A percentile compares a stretch with the other conserved stretches of the same genome.
Evolutionary conservation across 2,113 vertebrate species (phyloP).

Genomic region (Nyctereutes procyonoides): DNA sequence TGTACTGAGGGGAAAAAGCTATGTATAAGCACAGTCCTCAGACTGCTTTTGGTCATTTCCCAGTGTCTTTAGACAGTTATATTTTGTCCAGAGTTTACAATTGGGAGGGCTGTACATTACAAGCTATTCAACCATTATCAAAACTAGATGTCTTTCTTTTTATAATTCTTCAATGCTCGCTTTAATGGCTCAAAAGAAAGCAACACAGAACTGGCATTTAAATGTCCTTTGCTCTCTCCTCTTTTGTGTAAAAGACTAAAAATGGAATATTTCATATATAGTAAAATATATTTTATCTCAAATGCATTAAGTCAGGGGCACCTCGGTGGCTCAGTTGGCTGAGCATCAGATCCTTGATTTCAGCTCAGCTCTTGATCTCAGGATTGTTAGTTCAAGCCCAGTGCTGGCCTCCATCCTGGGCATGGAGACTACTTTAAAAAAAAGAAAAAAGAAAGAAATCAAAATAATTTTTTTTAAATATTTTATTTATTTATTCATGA

Average conservation of each 20-base stretch:
- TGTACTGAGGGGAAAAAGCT: not conserved
- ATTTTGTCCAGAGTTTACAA: not conserved
- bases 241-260: not conserved
- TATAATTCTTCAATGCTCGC: not conserved
- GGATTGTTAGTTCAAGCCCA: not conserved
- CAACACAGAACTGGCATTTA: not conserved
- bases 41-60: not conserved
- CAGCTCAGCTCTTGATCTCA: not conserved
- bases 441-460: not conserved
- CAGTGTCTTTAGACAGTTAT: not conserved
- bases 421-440: not conserved
- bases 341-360: not conserved
- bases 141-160: not conserved
- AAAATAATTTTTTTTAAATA: not conserved
- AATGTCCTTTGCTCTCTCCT: not conserved
- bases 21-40: not conserved
- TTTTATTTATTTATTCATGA: no score
- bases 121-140: not conserved
- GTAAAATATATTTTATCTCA: constrained; percentile 4
- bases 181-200: constrained; percentile 1
- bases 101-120: not conserved
- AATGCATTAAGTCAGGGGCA: not conserved
- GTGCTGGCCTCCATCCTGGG: not conserved
- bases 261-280: not conserved
- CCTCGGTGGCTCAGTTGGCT: not conserved